Base-by-base conservation (phyloP, 2,888 invertebrate species). In the Heteromyza rotundicornis region DNA sequence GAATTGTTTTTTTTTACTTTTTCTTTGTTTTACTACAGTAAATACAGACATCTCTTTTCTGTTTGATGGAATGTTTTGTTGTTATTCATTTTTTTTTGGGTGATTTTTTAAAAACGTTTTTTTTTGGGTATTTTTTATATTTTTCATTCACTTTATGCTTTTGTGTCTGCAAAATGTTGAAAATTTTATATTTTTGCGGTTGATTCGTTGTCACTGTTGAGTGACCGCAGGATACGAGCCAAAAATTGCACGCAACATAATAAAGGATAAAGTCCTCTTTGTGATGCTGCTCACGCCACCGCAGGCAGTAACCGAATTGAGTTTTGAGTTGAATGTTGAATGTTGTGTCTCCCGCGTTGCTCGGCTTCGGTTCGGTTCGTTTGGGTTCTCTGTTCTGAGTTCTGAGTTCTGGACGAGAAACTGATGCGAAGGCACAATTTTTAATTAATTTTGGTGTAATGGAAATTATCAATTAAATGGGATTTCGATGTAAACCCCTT, bases 181-280 rank as follows among this genome's bases (percentile, higher is more conserved):
- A 62, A 59, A 60, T 64, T 64, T 55, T 40, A 54, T 51, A 60
- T 68, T 71, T 68, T 64, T 72, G 72, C 63, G 68, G 68, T 69
- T 64, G 68, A 68, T 63, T 70, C 65, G 64, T 64, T 71, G 70
- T 60, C 64, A 66, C 63, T 53, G 61, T 61, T 66, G 64, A 64
- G 24, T 62, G 58, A 64, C 60, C 65, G 47, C 60, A 59, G 60
- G 35, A 57, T 53, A 58, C 55, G 62, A 58, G 62, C 62, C 58
- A 66, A 58, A 63, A 54, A 36, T 60, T 69, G 74, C 63, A 40
- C 40, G 16, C 40, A 40, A 40, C 10, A 40, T 40, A 40, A 40
- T 40, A n/a, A 40, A 40, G 40, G n/a, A 40, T 3, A 3, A 40
- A 7, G n/a, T 7, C n/a, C n/a, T n/a, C 40, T 40, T 40, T 32